phyloP scores from a whole-genome alignment of 2,113 vertebrate genomes.

The Bubalus kerabau region DNA sequence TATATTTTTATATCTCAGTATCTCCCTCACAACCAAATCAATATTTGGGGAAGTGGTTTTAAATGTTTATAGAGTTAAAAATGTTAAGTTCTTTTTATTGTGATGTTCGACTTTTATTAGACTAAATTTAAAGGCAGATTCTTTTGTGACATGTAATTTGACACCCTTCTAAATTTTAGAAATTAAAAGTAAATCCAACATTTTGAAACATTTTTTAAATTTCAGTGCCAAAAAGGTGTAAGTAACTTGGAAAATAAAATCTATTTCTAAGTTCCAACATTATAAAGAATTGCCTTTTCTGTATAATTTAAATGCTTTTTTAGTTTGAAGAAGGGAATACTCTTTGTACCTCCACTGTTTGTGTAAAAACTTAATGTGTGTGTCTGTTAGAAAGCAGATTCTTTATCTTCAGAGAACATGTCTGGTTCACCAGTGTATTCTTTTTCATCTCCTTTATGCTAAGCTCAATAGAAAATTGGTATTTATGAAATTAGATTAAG shows the following conservation, averaged over 20 bases:
- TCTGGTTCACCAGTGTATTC: not conserved
- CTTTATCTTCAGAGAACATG: not conserved
- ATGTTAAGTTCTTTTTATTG: not conserved
- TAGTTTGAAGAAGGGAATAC: not conserved
- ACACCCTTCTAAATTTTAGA: not conserved
- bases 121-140: not conserved
- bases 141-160: not conserved
- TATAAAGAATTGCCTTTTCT: not conserved
- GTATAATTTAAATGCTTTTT: not conserved
- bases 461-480: not conserved
- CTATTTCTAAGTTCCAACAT: not conserved
- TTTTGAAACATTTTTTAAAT: slow-evolving; percentile 39
- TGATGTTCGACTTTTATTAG: not conserved
- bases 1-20: not conserved
- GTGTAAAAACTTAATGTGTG: not conserved
- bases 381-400: not conserved
- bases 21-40: not conserved
- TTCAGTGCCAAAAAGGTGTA: not conserved
- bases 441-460: not conserved
- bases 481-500: not conserved
- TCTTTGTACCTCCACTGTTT: not conserved
- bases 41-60: not conserved
- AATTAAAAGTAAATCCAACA: slow-evolving; percentile 4
- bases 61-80: not conserved
- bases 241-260: slow-evolving; percentile 35